Conservation (phyloP, 2,797 vertebrate species). For the Ctenosaura bakeri region DNA sequence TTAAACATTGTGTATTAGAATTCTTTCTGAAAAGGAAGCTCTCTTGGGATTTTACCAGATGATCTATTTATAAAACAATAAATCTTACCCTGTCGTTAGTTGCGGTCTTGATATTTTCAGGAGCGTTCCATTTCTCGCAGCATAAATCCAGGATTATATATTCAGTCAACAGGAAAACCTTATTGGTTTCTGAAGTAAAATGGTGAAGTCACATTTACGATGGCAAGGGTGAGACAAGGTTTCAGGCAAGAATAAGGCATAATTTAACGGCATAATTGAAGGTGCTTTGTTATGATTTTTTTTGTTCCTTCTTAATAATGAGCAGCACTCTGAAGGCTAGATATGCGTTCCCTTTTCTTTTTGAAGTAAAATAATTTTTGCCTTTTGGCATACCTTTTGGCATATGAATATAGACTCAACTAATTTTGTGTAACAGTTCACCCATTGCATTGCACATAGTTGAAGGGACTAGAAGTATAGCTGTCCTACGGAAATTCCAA, state of each 20-base stretch:
- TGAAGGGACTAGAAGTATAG: not conserved
- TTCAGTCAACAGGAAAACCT: not conserved
- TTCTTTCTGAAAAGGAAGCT: not conserved
- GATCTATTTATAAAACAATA: not conserved
- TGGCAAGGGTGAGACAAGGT: not conserved
- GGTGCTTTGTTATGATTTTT: not conserved
- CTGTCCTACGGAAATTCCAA: not conserved
- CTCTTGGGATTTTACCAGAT: not conserved
- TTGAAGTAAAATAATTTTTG: not conserved
- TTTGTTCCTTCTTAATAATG: not conserved
- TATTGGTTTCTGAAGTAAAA: not conserved
- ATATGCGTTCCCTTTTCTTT: not conserved
- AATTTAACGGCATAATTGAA: not conserved
- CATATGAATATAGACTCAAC: not conserved
- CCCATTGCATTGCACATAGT: not conserved
- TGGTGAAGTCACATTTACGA: too few relatives aligned
- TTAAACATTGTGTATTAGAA: conserved; percentile 43
- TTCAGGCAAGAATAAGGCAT: not conserved
- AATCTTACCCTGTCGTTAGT: not conserved
- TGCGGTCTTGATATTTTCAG: not conserved
- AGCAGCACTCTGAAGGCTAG: not conserved
- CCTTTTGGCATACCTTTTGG: not conserved
- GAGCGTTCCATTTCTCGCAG: not conserved
- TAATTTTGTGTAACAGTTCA: not conserved
- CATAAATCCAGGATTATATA: not conserved